Base-by-base conservation (phyloP, 2,113 vertebrate genomes). In the Amphiprion ocellaris region DNA sequence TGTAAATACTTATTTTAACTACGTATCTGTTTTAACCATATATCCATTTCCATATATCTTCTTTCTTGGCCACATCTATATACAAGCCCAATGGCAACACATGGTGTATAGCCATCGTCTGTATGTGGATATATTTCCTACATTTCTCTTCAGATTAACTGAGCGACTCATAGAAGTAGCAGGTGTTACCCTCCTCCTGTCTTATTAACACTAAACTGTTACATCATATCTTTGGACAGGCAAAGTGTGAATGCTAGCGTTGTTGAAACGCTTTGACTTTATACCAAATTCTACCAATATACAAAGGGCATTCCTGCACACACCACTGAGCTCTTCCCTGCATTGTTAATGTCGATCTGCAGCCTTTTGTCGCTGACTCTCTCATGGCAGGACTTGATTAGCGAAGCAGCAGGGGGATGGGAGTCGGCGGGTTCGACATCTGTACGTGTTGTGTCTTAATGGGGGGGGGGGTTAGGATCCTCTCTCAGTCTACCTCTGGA, bases 361-460 rank as follows among this genome's bases (percentile, higher is more conserved):
- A 70, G 58, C 85, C 26, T 73, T 69, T 92, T 90, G 89, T 92
- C 59, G 49, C 21, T 52, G 77, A 74, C 82, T 87, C 85, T 84
- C 87, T 81, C 79, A 62, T 74, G 66, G 71, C 46, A 74, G 62
- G 64, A 49, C 74, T 71, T 82, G 76, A 88, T 81, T 52, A 81
- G 70, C 28, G 74, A 62, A 30, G 30, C 30, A 30, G 49, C 64
- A 67, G 89, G 83, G 79, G 90, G 79, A 65, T 65, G 74, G 77
- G 79, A n/a, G 2, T 24, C 59, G 2, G 64, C 64, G 60, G 14
- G 47, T 23, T 37, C 33, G 33, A 56, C 72, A 68, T 77, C 63
- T 5, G 56, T 62, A 66, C 74, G 52, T 58, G 61, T 69, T 56
- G 49, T 33, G 54, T 64, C 1, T 0, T 47, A 28, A 23, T 21